Percentiles rank a stretch among this genome's conserved stretches.
These are phyloP conservation scores for Brachionus rotundiformis DNA, from an alignment of 1,140 invertebrate genomes.

Conservation along the genomic window DNA sequence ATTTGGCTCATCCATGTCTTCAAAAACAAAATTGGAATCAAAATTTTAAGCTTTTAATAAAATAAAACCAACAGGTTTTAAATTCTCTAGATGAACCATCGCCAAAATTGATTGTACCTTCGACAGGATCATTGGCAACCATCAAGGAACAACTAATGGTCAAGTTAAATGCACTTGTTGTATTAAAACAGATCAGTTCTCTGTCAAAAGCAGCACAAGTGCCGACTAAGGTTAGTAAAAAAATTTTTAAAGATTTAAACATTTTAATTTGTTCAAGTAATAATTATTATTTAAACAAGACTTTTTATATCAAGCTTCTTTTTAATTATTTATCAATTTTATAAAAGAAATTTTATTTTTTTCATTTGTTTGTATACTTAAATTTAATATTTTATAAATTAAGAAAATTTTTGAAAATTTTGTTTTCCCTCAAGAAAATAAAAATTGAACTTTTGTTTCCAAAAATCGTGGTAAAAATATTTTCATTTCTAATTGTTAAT, in stretches of 20 bases:
- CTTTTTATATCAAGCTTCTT: too few species aligned
- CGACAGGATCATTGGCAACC: neutral
- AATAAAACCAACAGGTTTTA: neutral
- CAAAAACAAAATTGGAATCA: neutral
- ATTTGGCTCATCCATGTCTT: neutral
- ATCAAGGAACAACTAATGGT: neutral
- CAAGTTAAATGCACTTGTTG: neutral
- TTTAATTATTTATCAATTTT: too few species aligned
- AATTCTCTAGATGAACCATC: neutral
- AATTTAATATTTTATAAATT: too few species aligned
- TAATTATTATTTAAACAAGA: too few species aligned
- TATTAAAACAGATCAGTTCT: neutral
- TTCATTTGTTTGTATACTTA: too few species aligned
- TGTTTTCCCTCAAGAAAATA: too few species aligned
- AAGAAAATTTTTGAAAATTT: too few species aligned
- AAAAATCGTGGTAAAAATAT: too few species aligned
- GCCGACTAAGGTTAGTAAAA: neutral
- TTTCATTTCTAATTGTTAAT: too few species aligned
- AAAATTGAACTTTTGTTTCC: too few species aligned
- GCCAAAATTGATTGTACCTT: neutral
- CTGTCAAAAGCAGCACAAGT: neutral
- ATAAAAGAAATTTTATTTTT: too few species aligned
- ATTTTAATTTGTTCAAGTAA: too few species aligned
- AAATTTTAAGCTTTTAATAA: neutral
- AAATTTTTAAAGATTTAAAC: neutral